Evolutionary conservation across 1,140 invertebrate species (phyloP), one percentile per base, ranked within the genome.

Genomic region (Drosophila littoralis): DNA sequence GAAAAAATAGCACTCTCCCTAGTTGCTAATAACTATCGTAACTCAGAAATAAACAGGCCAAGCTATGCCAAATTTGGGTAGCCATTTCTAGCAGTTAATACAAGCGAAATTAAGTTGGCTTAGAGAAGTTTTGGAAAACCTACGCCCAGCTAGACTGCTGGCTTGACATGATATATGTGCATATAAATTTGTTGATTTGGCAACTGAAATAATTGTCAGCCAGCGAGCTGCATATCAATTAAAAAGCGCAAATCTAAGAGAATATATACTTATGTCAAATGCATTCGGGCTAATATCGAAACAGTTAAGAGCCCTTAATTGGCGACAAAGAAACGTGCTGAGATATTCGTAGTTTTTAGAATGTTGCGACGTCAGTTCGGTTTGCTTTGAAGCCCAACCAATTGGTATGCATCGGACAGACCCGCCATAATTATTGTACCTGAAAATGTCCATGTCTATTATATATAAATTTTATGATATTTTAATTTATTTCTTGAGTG

Each of bases 401-500:
- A 59, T 75, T 71, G 43, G 68, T 71, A 71, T 75, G 68, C 73
- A 71, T 42, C 46, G 36, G 54, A 60, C 35, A 40, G 40, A 52
- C 15, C 7, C 5, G 55, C 55, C 54, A 71, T 71, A 59, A 71
- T 75, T 65, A 72, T 71, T 68, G 60, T 65, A 60, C 40, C 59
- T 64, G 69, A 35, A 7, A 57, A 52, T 61, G 50, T 59, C n/a
- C 35, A 51, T 46, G 38, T 46, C 2, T 52, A 7, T 51, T 51
- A 17, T 60, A 35, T 46, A 17, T 67, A 61, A 60, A 15, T 52
- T 86, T 78, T 86, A 88, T 82, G 79, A 82, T 82, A 77, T 82
- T 79, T 88, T 76, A 82, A 86, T 79, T 86, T 79, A 82, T 82
- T 88, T 88, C 46, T 6, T 12, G 22, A 66, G 68, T 76, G 48